Evolutionary conservation across 92 coral and sea anemone species (phyloP), one percentile per base, ranked within the genome.

Genomic region (Bergia sp.): DNA sequence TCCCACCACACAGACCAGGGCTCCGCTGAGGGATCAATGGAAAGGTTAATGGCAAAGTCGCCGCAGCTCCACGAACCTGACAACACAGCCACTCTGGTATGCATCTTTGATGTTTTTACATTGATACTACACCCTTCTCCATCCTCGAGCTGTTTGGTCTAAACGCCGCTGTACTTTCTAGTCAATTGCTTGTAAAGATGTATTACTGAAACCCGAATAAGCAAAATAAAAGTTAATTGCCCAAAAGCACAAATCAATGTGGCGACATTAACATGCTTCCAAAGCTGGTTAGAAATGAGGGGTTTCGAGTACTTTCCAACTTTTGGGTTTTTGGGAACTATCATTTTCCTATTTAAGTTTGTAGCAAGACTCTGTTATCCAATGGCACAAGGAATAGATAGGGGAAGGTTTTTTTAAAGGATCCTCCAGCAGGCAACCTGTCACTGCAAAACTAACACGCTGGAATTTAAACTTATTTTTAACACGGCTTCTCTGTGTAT

Each of bases 1-100:
- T 86, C 95, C 16, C 98, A 92, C 37, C 92, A 91, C 77, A 69
- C 93, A 21, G 90, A 86, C 71, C 86, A 91, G 36, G 82, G 50
- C 21, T 23, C 88, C 38, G 78, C 91, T 20, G 93, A 91, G 18
- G 92, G 92, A 0, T 90, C 98, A 7, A 73, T 93, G 79, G 94
- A 93, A 72, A 91, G 92, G 67, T 81, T 93, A 53, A 88, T 92
- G 20, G 96, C 93, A 2, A 86, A 90, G 47, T 49, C 84, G 37
- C 49, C 82, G 58, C 74, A 80, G 40, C 7, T 16, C 72, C 64
- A 65, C 42, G 64, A 37, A 78, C 43, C 82, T 20, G 57, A 77
- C 13, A 71, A 69, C 45, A 4, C 61, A 53, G 85, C 16, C 7
- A 65, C 80, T 37, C 66, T 79, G 77, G 92, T 93, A 72, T 79